A percentile compares a stretch with the other conserved stretches of the same genome.
phyloP scores from a whole-genome alignment of 2,888 invertebrate genomes.

The Cosmia pyralina region DNA sequence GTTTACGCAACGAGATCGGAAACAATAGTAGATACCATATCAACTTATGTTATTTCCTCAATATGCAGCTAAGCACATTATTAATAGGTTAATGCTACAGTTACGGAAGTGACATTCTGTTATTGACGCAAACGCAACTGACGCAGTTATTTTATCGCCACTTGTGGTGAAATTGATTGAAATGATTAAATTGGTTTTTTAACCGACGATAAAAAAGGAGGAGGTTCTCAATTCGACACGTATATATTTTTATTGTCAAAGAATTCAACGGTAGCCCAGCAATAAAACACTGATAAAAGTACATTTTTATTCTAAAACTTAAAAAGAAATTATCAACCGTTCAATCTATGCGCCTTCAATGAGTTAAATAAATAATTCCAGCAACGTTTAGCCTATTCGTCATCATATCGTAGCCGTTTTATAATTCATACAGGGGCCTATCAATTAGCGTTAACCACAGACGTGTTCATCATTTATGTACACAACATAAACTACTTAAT shows the following conservation, averaged over 20 bases:
- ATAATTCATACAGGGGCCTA: conserved; percentile 11
- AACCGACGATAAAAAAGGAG: too few relatives aligned
- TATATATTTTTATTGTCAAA: too few relatives aligned
- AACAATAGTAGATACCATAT: not conserved
- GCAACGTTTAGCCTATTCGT: conserved; percentile 9
- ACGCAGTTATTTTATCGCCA: not conserved
- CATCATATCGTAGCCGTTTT: conserved; percentile 2
- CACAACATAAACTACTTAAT: conserved; percentile 10
- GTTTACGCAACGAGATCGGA: not conserved
- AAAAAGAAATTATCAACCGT: not conserved
- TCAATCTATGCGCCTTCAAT: conserved; percentile 1
- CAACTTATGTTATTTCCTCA: not conserved
- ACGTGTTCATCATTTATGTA: conserved; percentile 24
- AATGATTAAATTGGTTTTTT: not conserved
- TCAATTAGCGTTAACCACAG: conserved; percentile 20
- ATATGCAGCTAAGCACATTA: not conserved
- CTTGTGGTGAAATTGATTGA: not conserved
- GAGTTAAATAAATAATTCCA: conserved; percentile 8
- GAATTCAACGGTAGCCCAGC: not conserved
- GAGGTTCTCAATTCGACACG: too few relatives aligned
- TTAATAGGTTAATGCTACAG: not conserved
- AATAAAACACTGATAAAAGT: not conserved
- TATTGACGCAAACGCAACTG: conserved; percentile 3
- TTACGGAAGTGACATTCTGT: conserved; percentile 11
- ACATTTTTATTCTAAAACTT: not conserved